Evolutionary conservation across 2,888 invertebrate species (phyloP), one percentile per base, ranked within the genome.

Genomic region (Rotaria socialis): DNA sequence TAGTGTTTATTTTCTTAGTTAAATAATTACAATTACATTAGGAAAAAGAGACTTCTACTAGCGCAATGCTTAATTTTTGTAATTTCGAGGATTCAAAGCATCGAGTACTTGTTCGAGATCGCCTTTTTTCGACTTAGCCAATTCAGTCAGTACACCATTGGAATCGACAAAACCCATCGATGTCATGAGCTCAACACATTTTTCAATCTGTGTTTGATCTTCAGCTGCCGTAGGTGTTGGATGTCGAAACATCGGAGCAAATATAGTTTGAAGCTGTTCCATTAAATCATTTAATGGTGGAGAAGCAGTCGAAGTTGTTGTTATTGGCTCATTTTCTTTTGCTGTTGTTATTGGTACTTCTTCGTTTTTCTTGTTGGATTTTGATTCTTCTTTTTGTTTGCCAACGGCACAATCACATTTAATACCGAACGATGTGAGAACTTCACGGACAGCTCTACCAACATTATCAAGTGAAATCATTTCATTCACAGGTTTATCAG

Each of bases 111-210:
- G 80, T 2, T 80, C 19, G 11, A 80, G 80, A 47, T 80, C 47
- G 14, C 80, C 47, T 43, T 80, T 80, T 43, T 47, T 43, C 6
- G 47, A 43, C 47, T 80, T 80, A 24, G 47, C 47, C 2, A 80
- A 4, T 47, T 80, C 80, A n/a, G 43, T 80, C 4, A 80, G 24
- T 19, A 80, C 80, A n/a, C 80, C 80, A 43, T 80, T 80, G 10
- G 80, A 47, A 47, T 80, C 80, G 1, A 80, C 47, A n/a, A 80
- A 80, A 24, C 80, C 80, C 47, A 80, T 80, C 16, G 80, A 16
- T 16, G 8, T 75, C 80, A 80, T 80, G 2, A 43, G 47, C 16
- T 80, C 47, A n/a, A 80, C 47, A 47, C 75, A 80, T 80, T 80
- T 47, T 19, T 80, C 80, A 8, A 47, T 10, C 19, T 80, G 43